These are phyloP conservation scores for Seriola aureovittata DNA, from an alignment of 2,113 vertebrate genomes.

Conservation along the genomic window DNA sequence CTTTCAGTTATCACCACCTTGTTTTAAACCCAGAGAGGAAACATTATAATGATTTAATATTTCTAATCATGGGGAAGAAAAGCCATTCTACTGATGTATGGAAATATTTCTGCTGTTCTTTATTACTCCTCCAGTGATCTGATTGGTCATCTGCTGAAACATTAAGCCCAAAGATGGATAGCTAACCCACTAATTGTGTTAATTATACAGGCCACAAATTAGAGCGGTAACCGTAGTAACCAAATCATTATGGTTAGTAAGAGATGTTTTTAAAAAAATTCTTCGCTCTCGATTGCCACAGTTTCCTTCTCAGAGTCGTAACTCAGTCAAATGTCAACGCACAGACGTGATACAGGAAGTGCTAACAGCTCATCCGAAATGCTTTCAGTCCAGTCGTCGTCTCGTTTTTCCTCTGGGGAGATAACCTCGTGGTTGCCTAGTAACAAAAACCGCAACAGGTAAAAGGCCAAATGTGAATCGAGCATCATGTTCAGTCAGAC, in stretches of 20 bases:
- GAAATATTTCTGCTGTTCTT: no score
- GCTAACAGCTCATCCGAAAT: background rate
- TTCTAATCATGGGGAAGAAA: background rate
- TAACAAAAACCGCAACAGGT: constrained; percentile 69
- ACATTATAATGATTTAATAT: no score
- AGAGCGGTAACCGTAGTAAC: no score
- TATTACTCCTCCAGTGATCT: background rate
- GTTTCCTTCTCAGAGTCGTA: no score
- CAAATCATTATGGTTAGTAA: background rate
- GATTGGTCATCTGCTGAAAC: background rate
- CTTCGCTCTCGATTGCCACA: no score
- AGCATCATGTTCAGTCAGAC: background rate
- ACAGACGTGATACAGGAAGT: no score
- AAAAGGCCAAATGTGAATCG: constrained; percentile 12
- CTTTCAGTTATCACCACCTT: background rate
- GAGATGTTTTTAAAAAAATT: background rate
- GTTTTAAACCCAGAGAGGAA: background rate
- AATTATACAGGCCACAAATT: background rate
- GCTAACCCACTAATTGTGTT: background rate
- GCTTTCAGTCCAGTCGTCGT: no score
- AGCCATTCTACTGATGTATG: background rate
- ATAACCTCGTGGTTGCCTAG: constrained; percentile 59
- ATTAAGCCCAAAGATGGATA: background rate
- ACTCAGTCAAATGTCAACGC: no score
- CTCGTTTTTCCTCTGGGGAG: no score